Conservation (phyloP, 2,113 vertebrate genomes). For the Eolophus roseicapilla region DNA sequence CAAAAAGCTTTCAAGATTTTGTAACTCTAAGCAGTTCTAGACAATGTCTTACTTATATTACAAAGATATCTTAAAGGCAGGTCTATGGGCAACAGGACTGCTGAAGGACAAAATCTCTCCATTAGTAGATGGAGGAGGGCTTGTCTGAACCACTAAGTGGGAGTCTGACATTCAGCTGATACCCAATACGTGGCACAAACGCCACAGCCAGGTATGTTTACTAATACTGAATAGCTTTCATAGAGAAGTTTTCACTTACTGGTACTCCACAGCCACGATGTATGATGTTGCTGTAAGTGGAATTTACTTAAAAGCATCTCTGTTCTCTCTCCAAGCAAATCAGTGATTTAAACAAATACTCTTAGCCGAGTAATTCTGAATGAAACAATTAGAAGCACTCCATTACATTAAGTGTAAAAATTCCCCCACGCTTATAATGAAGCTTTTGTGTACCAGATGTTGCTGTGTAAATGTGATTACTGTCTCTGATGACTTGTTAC, state of each 20-base stretch:
- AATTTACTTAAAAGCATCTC: neutral
- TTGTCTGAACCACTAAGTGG: neutral
- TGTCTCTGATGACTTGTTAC: neutral
- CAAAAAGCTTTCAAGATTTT: neutral
- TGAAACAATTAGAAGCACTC: neutral
- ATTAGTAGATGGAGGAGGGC: neutral
- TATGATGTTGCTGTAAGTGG: neutral
- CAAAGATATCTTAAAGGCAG: neutral
- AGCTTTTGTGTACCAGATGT: neutral
- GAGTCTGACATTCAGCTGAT: neutral
- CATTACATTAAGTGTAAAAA: neutral
- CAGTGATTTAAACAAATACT: neutral
- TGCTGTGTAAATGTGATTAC: neutral
- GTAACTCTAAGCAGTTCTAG: neutral
- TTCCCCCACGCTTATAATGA: neutral
- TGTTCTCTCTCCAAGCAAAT: neutral
- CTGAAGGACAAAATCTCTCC: neutral
- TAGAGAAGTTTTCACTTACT: neutral
- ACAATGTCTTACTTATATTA: neutral
- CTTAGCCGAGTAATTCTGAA: neutral
- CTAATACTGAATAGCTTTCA: neutral
- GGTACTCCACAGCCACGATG: neutral
- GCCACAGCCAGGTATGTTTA: neutral
- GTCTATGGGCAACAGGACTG: neutral
- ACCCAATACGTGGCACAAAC: neutral